Conservation (phyloP, 1,140 invertebrate genomes). For the Eciton burchellii region DNA sequence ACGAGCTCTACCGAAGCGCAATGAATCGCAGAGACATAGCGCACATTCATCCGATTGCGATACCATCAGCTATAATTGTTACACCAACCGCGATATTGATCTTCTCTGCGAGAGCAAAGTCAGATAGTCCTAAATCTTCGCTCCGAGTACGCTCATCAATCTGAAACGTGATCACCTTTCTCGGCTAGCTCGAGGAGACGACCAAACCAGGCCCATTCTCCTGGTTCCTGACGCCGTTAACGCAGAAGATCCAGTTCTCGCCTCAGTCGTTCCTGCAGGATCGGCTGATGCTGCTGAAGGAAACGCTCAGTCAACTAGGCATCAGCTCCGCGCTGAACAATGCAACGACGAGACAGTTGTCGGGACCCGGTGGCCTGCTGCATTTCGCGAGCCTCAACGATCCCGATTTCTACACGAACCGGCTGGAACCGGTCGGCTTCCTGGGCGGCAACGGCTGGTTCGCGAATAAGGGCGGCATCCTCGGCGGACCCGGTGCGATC, state of each 20-base stretch:
- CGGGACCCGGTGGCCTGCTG: slow-evolving; percentile 57
- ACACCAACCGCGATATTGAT: too few relatives aligned
- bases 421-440: slow-evolving; percentile 78
- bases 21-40: too few relatives aligned
- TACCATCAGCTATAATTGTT: too few relatives aligned
- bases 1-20: background rate
- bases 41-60: too few relatives aligned
- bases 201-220: slow-evolving; percentile 42
- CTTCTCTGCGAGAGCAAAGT: background rate
- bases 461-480: slow-evolving; percentile 80
- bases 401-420: slow-evolving; percentile 75
- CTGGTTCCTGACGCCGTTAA: slow-evolving; percentile 68
- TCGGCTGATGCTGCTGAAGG: slow-evolving; percentile 65
- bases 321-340: slow-evolving; percentile 42
- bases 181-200: background rate
- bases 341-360: slow-evolving; percentile 71
- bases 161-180: background rate
- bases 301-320: slow-evolving; percentile 64
- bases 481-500: slow-evolving; percentile 80
- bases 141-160: too few relatives aligned
- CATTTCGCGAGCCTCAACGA: slow-evolving; percentile 73
- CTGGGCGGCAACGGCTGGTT: slow-evolving; percentile 81
- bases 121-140: slow-evolving; percentile 10
- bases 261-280: slow-evolving; percentile 75
- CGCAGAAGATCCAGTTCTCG: slow-evolving; percentile 74